phyloP scores from a whole-genome alignment of 92 coral and sea anemone genomes.

The Parazoanthus atlanticus region DNA sequence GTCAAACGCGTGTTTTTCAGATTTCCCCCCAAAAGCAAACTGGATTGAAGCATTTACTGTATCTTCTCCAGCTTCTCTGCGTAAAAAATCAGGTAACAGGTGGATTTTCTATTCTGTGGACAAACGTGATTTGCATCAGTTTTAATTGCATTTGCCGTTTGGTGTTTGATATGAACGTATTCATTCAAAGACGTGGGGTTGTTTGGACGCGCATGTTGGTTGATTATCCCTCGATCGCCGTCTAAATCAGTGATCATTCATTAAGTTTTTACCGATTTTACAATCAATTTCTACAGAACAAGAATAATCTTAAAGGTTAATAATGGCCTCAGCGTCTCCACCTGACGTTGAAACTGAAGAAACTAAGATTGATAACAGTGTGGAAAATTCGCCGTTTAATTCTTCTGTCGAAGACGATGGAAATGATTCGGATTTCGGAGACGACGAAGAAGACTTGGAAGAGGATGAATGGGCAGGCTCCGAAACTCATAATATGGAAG shows the following conservation, averaged over 20 bases:
- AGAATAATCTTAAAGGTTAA: neutral
- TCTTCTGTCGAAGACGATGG: constrained; percentile 12
- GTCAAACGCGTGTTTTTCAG: neutral
- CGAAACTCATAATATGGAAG: constrained; percentile 16
- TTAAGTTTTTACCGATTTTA: neutral
- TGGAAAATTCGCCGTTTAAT: constrained; percentile 3
- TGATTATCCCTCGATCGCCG: neutral
- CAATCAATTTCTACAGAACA: neutral
- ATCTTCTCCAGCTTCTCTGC: no score
- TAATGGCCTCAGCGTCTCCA: constrained; percentile 13
- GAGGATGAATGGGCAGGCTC: constrained; percentile 2
- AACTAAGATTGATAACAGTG: neutral
- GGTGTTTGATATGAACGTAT: neutral
- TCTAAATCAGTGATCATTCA: neutral
- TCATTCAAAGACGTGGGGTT: neutral
- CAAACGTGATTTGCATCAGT: neutral
- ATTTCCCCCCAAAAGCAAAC: neutral
- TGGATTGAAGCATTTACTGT: no score
- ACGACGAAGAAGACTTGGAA: constrained; percentile 34
- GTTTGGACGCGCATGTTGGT: neutral
- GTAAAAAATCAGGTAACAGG: neutral
- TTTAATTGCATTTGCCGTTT: neutral
- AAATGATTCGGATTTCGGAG: constrained; percentile 5
- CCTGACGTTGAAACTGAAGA: constrained; percentile 19
- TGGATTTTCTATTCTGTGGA: neutral